phyloP scores from a whole-genome alignment of 2,797 vertebrate species.

The Triplophysa bombifrons region DNA sequence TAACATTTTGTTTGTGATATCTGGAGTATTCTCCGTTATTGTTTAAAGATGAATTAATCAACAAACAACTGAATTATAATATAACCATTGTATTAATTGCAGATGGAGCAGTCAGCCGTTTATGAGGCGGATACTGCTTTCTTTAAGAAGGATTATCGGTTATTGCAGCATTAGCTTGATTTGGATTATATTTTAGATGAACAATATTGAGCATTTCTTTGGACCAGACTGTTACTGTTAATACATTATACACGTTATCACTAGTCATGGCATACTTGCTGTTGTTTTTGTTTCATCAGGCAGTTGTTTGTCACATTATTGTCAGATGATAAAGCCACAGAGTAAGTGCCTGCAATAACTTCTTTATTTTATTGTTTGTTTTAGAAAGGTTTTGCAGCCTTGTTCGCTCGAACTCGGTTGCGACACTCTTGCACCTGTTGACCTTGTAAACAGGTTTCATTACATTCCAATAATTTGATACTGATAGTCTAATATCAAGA shows the following conservation, averaged over 20 bases:
- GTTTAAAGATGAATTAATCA: too few relatives aligned
- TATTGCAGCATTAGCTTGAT: slow-evolving; percentile 29
- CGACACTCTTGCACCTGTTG: background rate
- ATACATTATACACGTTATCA: background rate
- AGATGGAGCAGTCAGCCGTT: background rate
- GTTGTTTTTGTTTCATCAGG: background rate
- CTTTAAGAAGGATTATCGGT: background rate
- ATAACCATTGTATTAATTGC: background rate
- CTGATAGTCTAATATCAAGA: background rate
- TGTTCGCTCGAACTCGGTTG: background rate
- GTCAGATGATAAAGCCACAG: background rate
- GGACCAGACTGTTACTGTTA: background rate
- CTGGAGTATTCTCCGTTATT: too few relatives aligned
- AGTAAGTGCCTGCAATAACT: background rate
- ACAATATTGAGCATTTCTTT: background rate
- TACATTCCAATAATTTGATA: background rate
- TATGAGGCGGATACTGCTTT: background rate
- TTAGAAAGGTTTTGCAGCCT: background rate
- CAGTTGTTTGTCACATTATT: background rate
- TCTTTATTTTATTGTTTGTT: background rate
- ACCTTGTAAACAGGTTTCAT: background rate
- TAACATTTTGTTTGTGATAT: too few relatives aligned
- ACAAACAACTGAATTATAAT: too few relatives aligned
- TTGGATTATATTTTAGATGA: slow-evolving; percentile 18
- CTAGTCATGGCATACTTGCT: background rate